Evolutionary conservation across 2,113 vertebrate genomes (phyloP).

Genomic region (Dasyornis broadbenti): DNA sequence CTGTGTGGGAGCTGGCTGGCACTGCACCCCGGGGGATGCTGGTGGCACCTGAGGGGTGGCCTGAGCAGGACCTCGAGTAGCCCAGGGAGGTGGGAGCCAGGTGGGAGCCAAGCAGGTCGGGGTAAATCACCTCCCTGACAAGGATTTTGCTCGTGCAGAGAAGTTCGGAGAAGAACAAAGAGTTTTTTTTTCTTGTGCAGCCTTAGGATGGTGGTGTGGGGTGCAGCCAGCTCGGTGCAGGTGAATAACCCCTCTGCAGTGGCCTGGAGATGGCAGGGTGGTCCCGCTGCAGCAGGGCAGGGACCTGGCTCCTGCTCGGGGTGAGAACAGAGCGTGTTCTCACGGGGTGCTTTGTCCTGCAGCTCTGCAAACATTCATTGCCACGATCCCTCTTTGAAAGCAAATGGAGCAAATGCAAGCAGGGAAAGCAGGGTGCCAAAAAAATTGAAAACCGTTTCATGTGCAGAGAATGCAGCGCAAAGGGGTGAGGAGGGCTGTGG

Average conservation of each 20-base stretch:
- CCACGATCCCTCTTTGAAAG: neutral
- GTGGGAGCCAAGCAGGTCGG: neutral
- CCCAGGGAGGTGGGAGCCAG: neutral
- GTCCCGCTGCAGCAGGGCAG: neutral
- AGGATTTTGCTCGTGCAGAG: neutral
- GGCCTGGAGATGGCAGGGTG: neutral
- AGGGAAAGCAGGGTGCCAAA: neutral
- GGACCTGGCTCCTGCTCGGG: fast-evolving
- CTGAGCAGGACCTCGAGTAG: neutral
- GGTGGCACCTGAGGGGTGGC: neutral
- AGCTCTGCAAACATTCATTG: neutral
- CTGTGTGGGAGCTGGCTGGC: neutral
- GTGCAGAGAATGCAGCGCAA: fast-evolving
- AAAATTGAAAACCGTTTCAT: fast-evolving
- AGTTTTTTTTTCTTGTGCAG: neutral
- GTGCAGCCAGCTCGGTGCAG: fast-evolving
- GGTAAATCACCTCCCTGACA: neutral
- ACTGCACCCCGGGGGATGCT: neutral
- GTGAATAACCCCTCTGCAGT: neutral
- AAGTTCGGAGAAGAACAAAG: neutral
- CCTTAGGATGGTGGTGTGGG: neutral
- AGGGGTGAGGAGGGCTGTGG: neutral
- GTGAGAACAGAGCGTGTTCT: neutral
- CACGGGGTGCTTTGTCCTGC: neutral
- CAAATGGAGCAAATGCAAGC: neutral